phyloP scores from a whole-genome alignment of 2,888 invertebrate genomes.

The Ptycholaimellus sp. region DNA sequence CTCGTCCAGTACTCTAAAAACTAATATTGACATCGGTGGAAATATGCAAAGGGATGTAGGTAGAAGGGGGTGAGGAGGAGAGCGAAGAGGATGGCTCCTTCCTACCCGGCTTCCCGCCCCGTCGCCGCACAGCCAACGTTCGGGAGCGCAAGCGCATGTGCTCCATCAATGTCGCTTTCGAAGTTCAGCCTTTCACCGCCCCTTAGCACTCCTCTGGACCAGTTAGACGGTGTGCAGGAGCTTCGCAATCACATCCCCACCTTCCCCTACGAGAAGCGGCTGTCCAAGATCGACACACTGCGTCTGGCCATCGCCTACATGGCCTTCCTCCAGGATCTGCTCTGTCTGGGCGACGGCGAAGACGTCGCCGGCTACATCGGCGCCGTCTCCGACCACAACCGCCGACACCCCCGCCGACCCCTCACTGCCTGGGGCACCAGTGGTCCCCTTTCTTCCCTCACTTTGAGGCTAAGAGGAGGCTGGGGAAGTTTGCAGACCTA shows the following conservation, averaged over 20 bases:
- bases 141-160: slow-evolving; percentile 92
- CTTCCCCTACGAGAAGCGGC: slow-evolving; percentile 88
- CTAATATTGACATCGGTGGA: no score
- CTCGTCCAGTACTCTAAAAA: no score
- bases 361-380: no score
- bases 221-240: slow-evolving; percentile 38
- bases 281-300: slow-evolving; percentile 93
- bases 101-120: no score
- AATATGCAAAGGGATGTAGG: no score
- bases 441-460: background rate
- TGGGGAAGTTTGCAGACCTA: slow-evolving; percentile 58
- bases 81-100: no score
- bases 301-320: slow-evolving; percentile 91
- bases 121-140: slow-evolving; percentile 69
- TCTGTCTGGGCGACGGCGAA: no score
- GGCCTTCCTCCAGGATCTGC: slow-evolving; percentile 43
- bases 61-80: no score
- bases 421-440: background rate
- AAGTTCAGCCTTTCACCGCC: no score
- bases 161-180: slow-evolving; percentile 65
- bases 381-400: background rate
- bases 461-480: no score
- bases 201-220: slow-evolving; percentile 1
- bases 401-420: background rate
- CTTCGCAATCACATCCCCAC: slow-evolving; percentile 89